These are phyloP conservation scores for Malurus melanocephalus DNA, from an alignment of 2,113 vertebrate genomes.

Conservation along the genomic window DNA sequence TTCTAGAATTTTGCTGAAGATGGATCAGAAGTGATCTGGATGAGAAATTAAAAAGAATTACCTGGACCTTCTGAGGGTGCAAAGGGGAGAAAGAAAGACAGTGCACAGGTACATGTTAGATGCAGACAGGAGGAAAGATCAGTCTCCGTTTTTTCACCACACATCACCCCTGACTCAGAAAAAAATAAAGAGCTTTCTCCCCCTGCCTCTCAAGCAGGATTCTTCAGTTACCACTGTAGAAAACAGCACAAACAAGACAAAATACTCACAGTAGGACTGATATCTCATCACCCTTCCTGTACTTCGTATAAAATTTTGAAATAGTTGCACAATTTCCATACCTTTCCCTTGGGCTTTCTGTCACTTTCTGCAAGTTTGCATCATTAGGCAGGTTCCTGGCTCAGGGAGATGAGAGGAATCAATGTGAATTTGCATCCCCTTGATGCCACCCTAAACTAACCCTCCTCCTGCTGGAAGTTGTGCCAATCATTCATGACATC, in stretches of 20 bases:
- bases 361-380: neutral
- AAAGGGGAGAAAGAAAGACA: neutral
- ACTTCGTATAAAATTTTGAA: neutral
- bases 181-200: neutral
- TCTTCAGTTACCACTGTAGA: neutral
- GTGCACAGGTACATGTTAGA: neutral
- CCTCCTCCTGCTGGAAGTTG: neutral
- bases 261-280: neutral
- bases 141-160: neutral
- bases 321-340: neutral
- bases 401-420: neutral
- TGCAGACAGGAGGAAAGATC: neutral
- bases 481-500: neutral
- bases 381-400: neutral
- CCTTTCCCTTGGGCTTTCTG: neutral
- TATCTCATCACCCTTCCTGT: neutral
- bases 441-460: neutral
- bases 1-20: neutral
- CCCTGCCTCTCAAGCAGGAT: neutral
- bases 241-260: neutral
- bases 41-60: neutral
- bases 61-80: neutral
- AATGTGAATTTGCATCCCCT: neutral
- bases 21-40: neutral
- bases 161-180: neutral